These are phyloP conservation scores for Ylistrum balloti DNA, from an alignment of 1,140 invertebrate species.

Conservation along the genomic window DNA sequence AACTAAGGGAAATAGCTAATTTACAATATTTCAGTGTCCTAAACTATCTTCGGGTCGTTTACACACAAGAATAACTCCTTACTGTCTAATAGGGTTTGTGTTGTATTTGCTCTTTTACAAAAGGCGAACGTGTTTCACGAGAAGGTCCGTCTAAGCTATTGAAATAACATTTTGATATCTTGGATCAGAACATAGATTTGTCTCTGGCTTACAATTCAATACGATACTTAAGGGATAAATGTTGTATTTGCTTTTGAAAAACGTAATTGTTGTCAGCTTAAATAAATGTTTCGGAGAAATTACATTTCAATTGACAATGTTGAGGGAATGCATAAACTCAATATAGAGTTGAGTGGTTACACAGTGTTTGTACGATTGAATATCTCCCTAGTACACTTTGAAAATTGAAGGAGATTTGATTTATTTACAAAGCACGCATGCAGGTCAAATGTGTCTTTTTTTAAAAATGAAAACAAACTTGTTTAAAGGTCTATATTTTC, in stretches of 20 bases:
- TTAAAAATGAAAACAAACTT: not conserved
- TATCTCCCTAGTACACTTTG: not conserved
- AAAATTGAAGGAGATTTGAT: not conserved
- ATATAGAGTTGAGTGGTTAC: not conserved
- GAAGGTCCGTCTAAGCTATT: not conserved
- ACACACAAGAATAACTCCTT: no score
- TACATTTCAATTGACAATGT: not conserved
- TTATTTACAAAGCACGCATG: not conserved
- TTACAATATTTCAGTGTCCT: no score
- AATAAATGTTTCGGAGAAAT: not conserved
- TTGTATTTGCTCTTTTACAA: no score
- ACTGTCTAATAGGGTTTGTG: no score
- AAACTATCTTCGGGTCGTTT: no score
- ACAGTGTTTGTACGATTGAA: not conserved
- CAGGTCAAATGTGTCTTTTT: not conserved
- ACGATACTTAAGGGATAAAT: not conserved
- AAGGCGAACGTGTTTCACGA: no score
- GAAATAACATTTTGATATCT: conserved; percentile 35
- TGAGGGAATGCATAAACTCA: not conserved
- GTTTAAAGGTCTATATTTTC: not conserved
- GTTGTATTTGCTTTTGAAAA: not conserved
- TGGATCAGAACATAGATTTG: not conserved
- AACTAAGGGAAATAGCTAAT: no score
- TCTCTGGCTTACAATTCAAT: not conserved
- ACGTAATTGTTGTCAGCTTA: not conserved